Evolutionary conservation across 1,140 invertebrate genomes (phyloP), one percentile per base, ranked within the genome.

Genomic region (Caenorhabditis inopinata): DNA sequence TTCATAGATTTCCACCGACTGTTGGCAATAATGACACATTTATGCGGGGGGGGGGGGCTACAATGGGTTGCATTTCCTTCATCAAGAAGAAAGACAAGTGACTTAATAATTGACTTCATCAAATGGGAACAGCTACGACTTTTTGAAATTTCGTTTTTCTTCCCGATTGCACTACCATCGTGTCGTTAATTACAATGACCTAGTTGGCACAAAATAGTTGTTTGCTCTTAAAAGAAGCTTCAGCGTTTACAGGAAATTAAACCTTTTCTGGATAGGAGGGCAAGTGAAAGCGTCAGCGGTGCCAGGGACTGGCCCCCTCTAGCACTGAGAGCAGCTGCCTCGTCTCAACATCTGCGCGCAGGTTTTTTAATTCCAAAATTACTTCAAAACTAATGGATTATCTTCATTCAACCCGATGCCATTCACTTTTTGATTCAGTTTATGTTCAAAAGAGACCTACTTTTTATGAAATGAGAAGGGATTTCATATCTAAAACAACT

Each of bases 361-460:
- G 58, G 58, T 68, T 68, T 68, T 68, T 68, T 68, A 68, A 68
- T 68, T 68, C 58, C 32, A 38, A 68, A 68, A 68, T 68, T 68
- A 32, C 38, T 58, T 58, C 23, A 32, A 68, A 68, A 68, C 58
- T 68, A 68, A 68, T 68, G 58, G 58, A 68, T 68, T 68, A 68
- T 68, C 58, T 29, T 23, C 32, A 38, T n/a, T 68, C 58, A 35
- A 42, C 11, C 4, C 58, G 25, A 68, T 68, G 58, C 58, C 58
- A 68, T 68, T 68, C 58, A 68, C 58, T 68, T 68, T 42, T 68
- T 68, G 58, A 21, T 42, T 68, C 21, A 18, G 32, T 68, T 42
- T 25, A n/a, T 68, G n/a, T 18, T 68, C 38, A 7, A 38, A 21
- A 42, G n/a, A 38, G n/a, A 2, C 16, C 7, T 32, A 12, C 29